phyloP scores from a whole-genome alignment of 2,888 invertebrate species.

The Synergus umbraculus region DNA sequence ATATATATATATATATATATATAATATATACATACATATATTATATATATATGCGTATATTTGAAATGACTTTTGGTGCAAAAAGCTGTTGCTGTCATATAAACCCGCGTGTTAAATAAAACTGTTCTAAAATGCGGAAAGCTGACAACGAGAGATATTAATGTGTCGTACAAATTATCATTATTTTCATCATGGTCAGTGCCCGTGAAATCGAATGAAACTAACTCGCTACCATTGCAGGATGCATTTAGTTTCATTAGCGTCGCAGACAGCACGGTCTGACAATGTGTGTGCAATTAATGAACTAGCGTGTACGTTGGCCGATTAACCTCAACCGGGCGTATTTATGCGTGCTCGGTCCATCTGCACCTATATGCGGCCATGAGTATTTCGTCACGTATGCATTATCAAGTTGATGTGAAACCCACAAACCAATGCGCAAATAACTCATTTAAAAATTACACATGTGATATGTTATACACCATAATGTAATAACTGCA shows the following conservation, averaged over 20 bases:
- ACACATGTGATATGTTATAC: neutral
- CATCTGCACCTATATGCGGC: constrained; percentile 52
- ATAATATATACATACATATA: no score
- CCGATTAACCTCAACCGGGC: constrained; percentile 71
- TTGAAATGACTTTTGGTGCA: neutral
- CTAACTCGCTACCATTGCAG: constrained; percentile 68
- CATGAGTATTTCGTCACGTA: constrained; percentile 26
- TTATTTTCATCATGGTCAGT: constrained; percentile 9
- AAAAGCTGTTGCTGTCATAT: neutral
- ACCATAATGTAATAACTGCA: no score
- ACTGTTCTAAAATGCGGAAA: neutral
- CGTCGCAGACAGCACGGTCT: constrained; percentile 59
- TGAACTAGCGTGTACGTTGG: constrained; percentile 63
- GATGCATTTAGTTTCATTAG: constrained; percentile 72
- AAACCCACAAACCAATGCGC: constrained; percentile 18
- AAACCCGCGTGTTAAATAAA: neutral
- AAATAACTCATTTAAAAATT: neutral
- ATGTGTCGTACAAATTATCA: constrained; percentile 31
- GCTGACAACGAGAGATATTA: constrained; percentile 35
- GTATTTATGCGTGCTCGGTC: constrained; percentile 65
- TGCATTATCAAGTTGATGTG: neutral
- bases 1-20: no score
- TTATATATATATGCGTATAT: no score
- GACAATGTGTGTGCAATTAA: constrained; percentile 65
- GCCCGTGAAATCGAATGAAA: constrained; percentile 72